Percentiles rank a stretch among this genome's conserved stretches.
These are phyloP conservation scores for Epinephelus moara DNA, from an alignment of 2,113 vertebrate species.

Conservation along the genomic window DNA sequence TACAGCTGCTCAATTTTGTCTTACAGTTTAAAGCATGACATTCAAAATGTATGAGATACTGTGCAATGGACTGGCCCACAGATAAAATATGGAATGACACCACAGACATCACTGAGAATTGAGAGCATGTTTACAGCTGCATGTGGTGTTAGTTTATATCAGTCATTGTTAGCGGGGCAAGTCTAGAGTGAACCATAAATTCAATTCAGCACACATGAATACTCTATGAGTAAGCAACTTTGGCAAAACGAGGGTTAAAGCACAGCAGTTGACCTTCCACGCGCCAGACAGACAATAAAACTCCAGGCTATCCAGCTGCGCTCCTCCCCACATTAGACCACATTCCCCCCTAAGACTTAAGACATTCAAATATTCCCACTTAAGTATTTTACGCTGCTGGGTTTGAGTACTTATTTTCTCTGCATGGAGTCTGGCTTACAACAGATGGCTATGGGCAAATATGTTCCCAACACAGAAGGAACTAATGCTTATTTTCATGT, in stretches of 20 bases:
- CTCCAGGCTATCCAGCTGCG: conserved; percentile 29
- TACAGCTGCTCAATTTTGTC: background rate
- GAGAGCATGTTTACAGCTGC: conserved; percentile 16
- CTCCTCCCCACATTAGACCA: background rate
- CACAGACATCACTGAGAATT: conserved; percentile 3
- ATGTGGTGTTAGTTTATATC: background rate
- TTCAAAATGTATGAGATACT: background rate
- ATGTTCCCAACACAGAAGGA: background rate
- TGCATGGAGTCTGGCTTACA: background rate
- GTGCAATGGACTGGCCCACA: background rate
- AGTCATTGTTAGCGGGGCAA: background rate
- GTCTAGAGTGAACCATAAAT: conserved; percentile 12
- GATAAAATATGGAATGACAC: background rate
- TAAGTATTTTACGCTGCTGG: background rate
- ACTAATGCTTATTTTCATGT: too few species aligned
- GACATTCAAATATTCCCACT: background rate
- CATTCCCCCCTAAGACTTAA: background rate
- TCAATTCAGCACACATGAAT: background rate
- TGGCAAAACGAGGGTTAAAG: background rate
- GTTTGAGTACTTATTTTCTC: background rate
- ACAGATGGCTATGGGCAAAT: background rate
- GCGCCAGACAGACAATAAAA: conserved; percentile 1
- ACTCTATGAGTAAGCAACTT: background rate
- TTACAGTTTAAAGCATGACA: background rate
- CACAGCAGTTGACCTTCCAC: conserved; percentile 30